phyloP scores from a whole-genome alignment of 2,888 invertebrate species.

The Pseudococcus jackbeardsleyi region DNA sequence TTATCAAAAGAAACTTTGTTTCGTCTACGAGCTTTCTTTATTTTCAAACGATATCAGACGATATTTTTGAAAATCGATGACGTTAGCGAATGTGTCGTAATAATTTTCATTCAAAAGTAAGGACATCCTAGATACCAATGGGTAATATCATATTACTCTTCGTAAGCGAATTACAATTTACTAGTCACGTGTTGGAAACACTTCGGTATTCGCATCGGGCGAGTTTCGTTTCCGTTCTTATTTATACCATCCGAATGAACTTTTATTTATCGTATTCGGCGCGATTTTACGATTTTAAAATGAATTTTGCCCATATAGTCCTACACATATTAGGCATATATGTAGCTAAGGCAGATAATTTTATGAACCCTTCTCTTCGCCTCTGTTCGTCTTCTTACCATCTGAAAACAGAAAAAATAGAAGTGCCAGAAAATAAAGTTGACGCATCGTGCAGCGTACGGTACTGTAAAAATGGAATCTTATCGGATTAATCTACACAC shows the following conservation, averaged over 20 bases:
- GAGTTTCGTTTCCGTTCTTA: neutral
- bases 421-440: neutral
- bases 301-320: neutral
- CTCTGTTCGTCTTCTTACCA: neutral
- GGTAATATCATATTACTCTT: neutral
- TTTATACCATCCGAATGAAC: neutral
- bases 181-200: neutral
- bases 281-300: neutral
- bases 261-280: neutral
- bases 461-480: neutral
- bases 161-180: neutral
- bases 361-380: neutral
- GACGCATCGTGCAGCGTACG: neutral
- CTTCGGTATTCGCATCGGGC: neutral
- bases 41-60: too few relatives aligned
- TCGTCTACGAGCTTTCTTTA: too few relatives aligned
- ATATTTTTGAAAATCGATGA: neutral
- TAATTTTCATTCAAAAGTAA: neutral
- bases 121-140: neutral
- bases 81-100: neutral
- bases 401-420: neutral
- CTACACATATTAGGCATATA: neutral
- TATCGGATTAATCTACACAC: conserved; percentile 2
- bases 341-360: neutral
- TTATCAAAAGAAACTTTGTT: too few relatives aligned